phyloP scores from a whole-genome alignment of 2,888 invertebrate genomes.

The Nebria salina region DNA sequence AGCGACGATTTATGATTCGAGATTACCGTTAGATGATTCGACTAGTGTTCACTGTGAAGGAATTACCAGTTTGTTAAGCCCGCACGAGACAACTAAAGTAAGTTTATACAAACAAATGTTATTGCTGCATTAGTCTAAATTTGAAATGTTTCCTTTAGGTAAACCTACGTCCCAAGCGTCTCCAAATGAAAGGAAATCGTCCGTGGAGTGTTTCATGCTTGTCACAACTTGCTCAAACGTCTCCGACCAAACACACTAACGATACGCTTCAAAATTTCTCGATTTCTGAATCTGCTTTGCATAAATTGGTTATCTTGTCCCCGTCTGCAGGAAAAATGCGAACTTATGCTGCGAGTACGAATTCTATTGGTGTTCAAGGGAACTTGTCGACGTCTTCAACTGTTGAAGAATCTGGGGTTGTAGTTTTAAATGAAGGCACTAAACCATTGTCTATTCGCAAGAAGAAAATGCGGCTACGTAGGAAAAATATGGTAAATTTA shows the following conservation, averaged over 20 bases:
- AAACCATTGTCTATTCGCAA: slow-evolving; percentile 60
- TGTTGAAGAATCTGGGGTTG: slow-evolving; percentile 64
- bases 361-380: slow-evolving; percentile 56
- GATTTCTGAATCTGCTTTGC: slow-evolving; percentile 88
- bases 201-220: slow-evolving; percentile 92
- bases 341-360: slow-evolving; percentile 53
- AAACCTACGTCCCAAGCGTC: slow-evolving; percentile 71
- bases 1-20: slow-evolving; percentile 54
- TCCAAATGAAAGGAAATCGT: slow-evolving; percentile 67
- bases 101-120: background rate
- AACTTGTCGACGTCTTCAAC: slow-evolving; percentile 67
- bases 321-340: slow-evolving; percentile 57
- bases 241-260: slow-evolving; percentile 50
- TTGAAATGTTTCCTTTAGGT: slow-evolving; percentile 61
- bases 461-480: slow-evolving; percentile 40
- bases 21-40: slow-evolving; percentile 55
- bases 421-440: slow-evolving; percentile 64
- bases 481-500: slow-evolving; percentile 36
- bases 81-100: slow-evolving; percentile 49
- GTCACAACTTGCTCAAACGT: slow-evolving; percentile 73
- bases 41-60: slow-evolving; percentile 53
- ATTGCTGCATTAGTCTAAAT: too few relatives aligned
- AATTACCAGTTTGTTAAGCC: slow-evolving; percentile 58
- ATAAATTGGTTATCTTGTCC: slow-evolving; percentile 69
- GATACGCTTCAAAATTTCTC: slow-evolving; percentile 70